These are phyloP conservation scores for Agonum fuliginosum DNA, from an alignment of 2,888 invertebrate species.

Conservation along the genomic window DNA sequence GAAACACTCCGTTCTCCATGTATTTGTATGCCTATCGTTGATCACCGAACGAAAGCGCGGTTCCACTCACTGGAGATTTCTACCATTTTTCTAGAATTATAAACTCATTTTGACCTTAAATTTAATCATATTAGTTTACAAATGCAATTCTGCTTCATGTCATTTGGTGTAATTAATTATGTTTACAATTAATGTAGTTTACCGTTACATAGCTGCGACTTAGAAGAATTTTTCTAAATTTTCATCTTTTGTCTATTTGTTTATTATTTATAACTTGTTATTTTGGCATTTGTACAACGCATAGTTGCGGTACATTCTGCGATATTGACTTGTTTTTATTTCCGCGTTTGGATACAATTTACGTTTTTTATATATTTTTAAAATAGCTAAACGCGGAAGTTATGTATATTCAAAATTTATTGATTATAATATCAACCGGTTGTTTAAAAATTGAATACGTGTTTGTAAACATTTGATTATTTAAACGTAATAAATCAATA, in stretches of 20 bases:
- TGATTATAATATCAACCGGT: background rate
- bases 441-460: background rate
- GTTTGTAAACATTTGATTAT: background rate
- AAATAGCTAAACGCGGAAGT: background rate
- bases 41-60: background rate
- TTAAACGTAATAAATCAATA: background rate
- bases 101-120: background rate
- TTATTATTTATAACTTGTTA: slow-evolving; percentile 57
- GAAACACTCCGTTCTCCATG: slow-evolving; percentile 29
- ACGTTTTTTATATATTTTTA: slow-evolving; percentile 25
- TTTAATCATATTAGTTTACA: background rate
- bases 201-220: background rate
- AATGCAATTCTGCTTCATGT: background rate
- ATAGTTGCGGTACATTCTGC: background rate
- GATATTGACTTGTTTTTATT: slow-evolving; percentile 30
- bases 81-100: background rate
- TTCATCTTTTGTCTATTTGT: slow-evolving; percentile 6
- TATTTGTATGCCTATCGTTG: background rate
- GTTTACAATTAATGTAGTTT: slow-evolving; percentile 2
- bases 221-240: background rate
- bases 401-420: background rate
- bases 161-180: background rate
- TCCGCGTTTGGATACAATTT: slow-evolving; percentile 47
- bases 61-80: background rate
- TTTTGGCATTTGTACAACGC: slow-evolving; percentile 54